phyloP scores from a whole-genome alignment of 1,140 invertebrate species.

The Papilio xuthus region DNA sequence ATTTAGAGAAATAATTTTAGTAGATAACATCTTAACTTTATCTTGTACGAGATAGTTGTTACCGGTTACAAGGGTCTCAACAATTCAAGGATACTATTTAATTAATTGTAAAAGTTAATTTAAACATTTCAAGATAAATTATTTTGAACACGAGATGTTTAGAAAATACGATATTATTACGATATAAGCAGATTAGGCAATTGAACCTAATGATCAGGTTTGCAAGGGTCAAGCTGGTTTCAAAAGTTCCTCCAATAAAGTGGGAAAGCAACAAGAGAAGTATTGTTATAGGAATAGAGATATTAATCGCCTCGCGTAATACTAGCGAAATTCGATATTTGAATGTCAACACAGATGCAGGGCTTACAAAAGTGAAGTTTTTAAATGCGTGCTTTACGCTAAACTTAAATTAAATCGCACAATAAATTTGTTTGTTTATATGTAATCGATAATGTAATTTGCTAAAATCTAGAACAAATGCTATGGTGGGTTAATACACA shows the following conservation, averaged over 20 bases:
- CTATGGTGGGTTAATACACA: constrained; percentile 21
- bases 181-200: too few relatives aligned
- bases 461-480: constrained; percentile 29
- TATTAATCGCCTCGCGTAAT: too few relatives aligned
- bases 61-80: constrained; percentile 43
- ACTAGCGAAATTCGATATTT: too few relatives aligned
- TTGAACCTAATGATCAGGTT: too few relatives aligned
- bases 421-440: constrained; percentile 5
- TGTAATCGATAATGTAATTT: background rate
- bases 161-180: background rate
- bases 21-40: constrained; percentile 42
- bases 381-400: background rate
- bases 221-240: too few relatives aligned
- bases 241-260: too few relatives aligned
- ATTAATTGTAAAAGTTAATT: constrained; percentile 37
- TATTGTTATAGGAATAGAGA: too few relatives aligned
- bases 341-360: background rate
- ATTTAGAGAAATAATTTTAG: constrained; percentile 34
- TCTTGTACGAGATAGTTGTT: constrained; percentile 44
- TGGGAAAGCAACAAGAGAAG: too few relatives aligned
- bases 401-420: background rate
- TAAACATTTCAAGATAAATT: constrained; percentile 27
- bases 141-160: background rate
- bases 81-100: constrained; percentile 41
- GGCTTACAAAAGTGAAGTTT: background rate